Percentiles rank a stretch among this genome's conserved stretches.
phyloP scores from a whole-genome alignment of 2,888 invertebrate genomes.

The Eilema caniola region DNA sequence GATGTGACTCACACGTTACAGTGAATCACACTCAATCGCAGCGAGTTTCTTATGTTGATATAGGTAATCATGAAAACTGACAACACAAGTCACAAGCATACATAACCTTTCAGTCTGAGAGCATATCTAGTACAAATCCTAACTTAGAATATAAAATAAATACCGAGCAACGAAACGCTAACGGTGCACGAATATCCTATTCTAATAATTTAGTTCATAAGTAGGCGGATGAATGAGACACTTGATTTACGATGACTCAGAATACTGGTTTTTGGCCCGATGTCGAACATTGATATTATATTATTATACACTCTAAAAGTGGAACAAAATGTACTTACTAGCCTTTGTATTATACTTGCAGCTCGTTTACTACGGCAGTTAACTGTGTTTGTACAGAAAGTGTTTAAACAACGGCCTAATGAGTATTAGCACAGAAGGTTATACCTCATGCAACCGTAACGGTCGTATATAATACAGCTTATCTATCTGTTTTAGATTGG shows the following conservation, averaged over 20 bases:
- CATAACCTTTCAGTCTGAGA: too few relatives aligned
- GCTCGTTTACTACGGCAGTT: conserved; percentile 11
- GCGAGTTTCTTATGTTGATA: neutral
- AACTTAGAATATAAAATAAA: neutral
- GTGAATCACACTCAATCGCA: neutral
- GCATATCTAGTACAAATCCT: neutral
- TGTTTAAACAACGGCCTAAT: conserved; percentile 16
- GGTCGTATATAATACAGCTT: neutral
- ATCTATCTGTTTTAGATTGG: neutral
- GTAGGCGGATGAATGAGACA: conserved; percentile 53
- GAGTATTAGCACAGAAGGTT: neutral
- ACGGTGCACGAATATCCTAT: conserved; percentile 3
- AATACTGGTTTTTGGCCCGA: conserved; percentile 72
- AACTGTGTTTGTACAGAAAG: conserved; percentile 36
- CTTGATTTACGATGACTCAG: conserved; percentile 70
- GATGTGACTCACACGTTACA: neutral
- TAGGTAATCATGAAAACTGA: neutral
- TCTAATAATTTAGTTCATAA: conserved; percentile 15
- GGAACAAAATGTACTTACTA: conserved; percentile 49
- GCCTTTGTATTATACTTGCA: conserved; percentile 22
- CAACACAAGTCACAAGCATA: neutral
- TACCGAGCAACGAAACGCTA: neutral
- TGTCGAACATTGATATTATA: conserved; percentile 56
- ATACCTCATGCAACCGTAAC: neutral
- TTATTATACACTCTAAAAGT: conserved; percentile 57